Base-by-base conservation (phyloP, 2,888 invertebrate genomes). In the Globia sparganii region DNA sequence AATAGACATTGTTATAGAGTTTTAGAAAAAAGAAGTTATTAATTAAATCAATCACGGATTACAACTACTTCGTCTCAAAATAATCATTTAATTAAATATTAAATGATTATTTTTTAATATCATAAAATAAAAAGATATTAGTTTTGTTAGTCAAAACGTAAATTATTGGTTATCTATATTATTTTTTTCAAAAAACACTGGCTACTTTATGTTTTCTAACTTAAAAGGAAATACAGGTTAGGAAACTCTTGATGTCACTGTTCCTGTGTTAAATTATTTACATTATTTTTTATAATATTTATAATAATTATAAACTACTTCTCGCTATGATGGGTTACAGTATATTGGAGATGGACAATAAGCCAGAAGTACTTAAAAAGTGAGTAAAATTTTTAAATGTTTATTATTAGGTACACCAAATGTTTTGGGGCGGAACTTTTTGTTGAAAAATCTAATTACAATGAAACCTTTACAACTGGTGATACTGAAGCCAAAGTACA, bases 351-450 rank as follows among this genome's bases (percentile, higher is more conserved):
- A 86, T 85, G 70, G 93, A 95, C 25, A 90, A 91, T 75, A 65
- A 93, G 34, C 92, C 94, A 21, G 88, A 91, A 68, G 85, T 84
- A 31, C 82, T 94, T 49, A 91, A 90, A 86, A 91, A 89, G 94
- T 94, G 85, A 91, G 91, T 88, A 18, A 59, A 71, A 31, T 37
- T 21, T n/a, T n/a, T n/a, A n/a, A n/a, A n/a, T 21, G 21, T 28
- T 21, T 65, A 21, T 1, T n/a, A n/a, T 11, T n/a, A n/a, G n/a
- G n/a, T 11, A 59, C 43, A 66, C 21, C 28, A 46, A 21, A 34
- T 49, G 2, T 15, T 8, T 15, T 25, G 4, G 28, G 4, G 13
- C 21, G 21, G 13, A 46, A 43, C 15, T 15, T 46, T 25, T 46
- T 67, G 8, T 25, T 28, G n/a, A 18, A 13, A 28, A 28, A 31